Evolutionary conservation across 2,797 vertebrate genomes (phyloP).

Genomic region (Hirundo rustica): DNA sequence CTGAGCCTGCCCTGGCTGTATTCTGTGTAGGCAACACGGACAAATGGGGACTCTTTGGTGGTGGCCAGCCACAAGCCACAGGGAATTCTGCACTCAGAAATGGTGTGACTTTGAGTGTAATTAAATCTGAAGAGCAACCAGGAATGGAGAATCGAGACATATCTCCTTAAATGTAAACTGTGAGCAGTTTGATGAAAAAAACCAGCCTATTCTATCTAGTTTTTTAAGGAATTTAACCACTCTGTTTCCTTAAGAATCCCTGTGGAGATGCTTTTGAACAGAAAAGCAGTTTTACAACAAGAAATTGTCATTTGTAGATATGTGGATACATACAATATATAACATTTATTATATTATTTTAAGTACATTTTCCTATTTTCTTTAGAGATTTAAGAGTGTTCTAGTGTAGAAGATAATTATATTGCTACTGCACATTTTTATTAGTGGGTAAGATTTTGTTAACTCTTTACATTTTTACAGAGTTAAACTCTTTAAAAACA

Average conservation of each 20-base stretch:
- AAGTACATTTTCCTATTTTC: not conserved
- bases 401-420: not conserved
- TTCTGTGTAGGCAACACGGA: not conserved
- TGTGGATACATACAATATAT: not conserved
- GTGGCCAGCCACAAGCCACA: not conserved
- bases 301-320: constrained; percentile 38
- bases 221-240: constrained; percentile 63
- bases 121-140: not conserved
- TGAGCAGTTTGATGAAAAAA: constrained; percentile 52
- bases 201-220: constrained; percentile 46
- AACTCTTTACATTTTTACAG: not conserved
- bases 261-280: constrained; percentile 35
- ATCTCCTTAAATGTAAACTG: not conserved
- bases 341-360: constrained; percentile 39
- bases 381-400: constrained; percentile 11
- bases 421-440: not conserved
- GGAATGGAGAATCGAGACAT: not conserved
- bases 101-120: not conserved
- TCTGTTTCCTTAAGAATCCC: constrained; percentile 52
- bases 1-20: not conserved
- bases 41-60: not conserved
- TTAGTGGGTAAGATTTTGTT: not conserved
- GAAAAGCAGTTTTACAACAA: not conserved
- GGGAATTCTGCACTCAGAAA: not conserved
- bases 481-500: too few species aligned